These are phyloP conservation scores for Anguilla pacifica DNA, from an alignment of 2,797 vertebrate genomes.

Conservation along the genomic window DNA sequence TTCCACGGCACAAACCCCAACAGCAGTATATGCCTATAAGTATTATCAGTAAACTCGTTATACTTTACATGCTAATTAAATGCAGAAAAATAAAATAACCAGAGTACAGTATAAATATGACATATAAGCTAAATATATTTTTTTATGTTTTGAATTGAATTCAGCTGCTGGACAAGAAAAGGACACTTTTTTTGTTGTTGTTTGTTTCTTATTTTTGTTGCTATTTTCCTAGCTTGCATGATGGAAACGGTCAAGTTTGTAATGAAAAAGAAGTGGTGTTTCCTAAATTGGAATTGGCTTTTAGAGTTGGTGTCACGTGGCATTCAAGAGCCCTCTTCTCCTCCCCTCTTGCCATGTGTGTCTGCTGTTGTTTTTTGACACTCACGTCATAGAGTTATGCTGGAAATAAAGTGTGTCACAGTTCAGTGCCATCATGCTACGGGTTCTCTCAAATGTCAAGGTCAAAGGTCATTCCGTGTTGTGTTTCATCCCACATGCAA, in stretches of 20 bases:
- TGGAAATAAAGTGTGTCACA: background rate
- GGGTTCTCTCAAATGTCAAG: background rate
- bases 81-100: conserved; percentile 48
- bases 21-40: conserved; percentile 22
- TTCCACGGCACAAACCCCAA: background rate
- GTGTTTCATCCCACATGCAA: background rate
- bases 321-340: background rate
- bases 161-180: background rate
- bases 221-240: background rate
- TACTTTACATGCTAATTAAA: conserved; percentile 79
- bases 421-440: conserved; percentile 7
- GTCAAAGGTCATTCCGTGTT: conserved; percentile 45
- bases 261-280: conserved; percentile 1
- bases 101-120: conserved; percentile 78
- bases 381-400: background rate
- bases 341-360: background rate
- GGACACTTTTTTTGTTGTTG: background rate
- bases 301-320: background rate
- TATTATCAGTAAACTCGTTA: conserved; percentile 55
- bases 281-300: background rate
- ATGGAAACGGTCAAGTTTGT: conserved; percentile 12
- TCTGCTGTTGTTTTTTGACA: background rate
- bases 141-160: conserved; percentile 72
- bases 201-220: background rate
- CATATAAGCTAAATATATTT: conserved; percentile 88